These are phyloP conservation scores for Cettia cetti DNA, from an alignment of 2,113 vertebrate species.

Conservation along the genomic window DNA sequence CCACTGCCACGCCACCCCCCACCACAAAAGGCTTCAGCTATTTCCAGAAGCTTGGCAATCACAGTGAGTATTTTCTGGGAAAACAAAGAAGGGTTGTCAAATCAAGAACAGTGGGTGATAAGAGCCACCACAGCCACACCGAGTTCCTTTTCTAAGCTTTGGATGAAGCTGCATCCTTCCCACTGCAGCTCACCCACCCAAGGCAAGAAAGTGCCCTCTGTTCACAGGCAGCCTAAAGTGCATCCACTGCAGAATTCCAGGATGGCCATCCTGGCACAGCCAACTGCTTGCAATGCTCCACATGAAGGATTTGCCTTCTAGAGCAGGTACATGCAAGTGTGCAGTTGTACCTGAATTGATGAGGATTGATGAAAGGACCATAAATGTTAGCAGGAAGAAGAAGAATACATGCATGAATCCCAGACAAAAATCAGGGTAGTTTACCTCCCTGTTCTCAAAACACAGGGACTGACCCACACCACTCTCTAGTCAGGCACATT, in stretches of 20 bases:
- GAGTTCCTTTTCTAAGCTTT: not conserved
- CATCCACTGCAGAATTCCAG: not conserved
- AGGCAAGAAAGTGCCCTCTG: not conserved
- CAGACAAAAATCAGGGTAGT: not conserved
- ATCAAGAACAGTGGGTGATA: slow-evolving; percentile 14
- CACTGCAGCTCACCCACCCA: not conserved
- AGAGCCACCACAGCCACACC: not conserved
- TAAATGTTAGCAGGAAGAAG: not conserved
- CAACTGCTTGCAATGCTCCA: not conserved
- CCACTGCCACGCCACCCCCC: not conserved
- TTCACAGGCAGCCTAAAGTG: not conserved
- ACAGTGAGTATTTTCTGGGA: not conserved
- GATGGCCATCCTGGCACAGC: not conserved
- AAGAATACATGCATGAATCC: not conserved
- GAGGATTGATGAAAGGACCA: not conserved
- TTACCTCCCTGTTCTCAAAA: not conserved
- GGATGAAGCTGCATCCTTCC: not conserved
- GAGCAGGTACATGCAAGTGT: not conserved
- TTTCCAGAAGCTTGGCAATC: slow-evolving; percentile 3
- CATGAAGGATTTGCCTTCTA: not conserved
- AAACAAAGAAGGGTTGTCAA: not conserved
- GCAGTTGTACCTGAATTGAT: not conserved
- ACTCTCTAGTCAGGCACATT: not conserved
- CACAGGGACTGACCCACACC: not conserved
- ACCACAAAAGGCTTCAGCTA: slow-evolving; percentile 36